Evolutionary conservation across 2,888 invertebrate genomes (phyloP).

Genomic region (Galerucella pusilla): DNA sequence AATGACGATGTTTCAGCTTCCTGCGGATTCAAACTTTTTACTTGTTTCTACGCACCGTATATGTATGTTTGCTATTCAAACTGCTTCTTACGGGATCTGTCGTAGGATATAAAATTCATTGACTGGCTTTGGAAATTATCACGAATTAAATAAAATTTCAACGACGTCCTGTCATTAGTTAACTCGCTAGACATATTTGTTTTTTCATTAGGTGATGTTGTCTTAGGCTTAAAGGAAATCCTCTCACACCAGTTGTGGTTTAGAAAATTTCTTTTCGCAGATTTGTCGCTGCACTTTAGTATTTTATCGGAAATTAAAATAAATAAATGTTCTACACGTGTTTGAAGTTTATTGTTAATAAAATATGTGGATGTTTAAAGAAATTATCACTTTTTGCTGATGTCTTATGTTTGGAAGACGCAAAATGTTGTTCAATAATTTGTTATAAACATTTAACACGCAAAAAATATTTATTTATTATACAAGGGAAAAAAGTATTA

Average conservation of each 20-base stretch:
- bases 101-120: constrained; percentile 45
- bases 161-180: constrained; percentile 46
- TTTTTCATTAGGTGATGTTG: constrained; percentile 13
- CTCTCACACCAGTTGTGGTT: constrained; percentile 9
- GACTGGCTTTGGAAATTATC: constrained; percentile 40
- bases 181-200: constrained; percentile 27
- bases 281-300: neutral
- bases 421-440: no score
- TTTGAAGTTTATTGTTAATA: no score
- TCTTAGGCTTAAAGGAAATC: constrained; percentile 22
- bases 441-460: no score
- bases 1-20: no score
- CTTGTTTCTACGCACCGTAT: constrained; percentile 7
- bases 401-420: no score
- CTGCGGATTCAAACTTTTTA: neutral
- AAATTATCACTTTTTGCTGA: no score
- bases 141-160: constrained; percentile 34
- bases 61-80: constrained; percentile 25
- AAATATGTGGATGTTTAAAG: no score
- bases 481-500: no score
- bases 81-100: constrained; percentile 44
- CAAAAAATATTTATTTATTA: no score
- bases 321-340: no score
- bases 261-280: neutral
- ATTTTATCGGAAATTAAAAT: no score